phyloP scores from a whole-genome alignment of 2,113 vertebrate genomes.

The Tapirus terrestris region DNA sequence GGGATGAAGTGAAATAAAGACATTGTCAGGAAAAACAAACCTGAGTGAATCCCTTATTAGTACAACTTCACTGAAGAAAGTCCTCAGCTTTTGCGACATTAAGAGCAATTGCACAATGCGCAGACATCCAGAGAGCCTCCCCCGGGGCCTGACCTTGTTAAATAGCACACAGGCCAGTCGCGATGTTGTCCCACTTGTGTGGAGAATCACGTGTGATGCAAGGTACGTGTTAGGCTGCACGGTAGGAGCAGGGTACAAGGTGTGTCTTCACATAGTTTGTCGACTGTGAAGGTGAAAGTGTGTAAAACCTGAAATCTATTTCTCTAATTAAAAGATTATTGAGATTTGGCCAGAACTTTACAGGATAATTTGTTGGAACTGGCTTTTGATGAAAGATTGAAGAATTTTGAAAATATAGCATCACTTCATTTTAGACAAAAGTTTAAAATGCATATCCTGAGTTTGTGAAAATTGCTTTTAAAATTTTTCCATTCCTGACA shows the following conservation, averaged over 20 bases:
- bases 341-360: neutral
- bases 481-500: neutral
- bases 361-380: neutral
- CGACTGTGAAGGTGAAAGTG: neutral
- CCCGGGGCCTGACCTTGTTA: neutral
- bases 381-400: neutral
- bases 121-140: too few relatives aligned
- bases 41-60: neutral
- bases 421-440: neutral
- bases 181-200: neutral
- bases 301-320: neutral
- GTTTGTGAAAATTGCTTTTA: neutral
- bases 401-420: neutral
- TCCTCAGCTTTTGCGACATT: neutral
- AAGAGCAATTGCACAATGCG: neutral
- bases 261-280: neutral
- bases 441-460: neutral
- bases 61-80: neutral
- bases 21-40: neutral
- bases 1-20: neutral
- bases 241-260: neutral
- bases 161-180: neutral
- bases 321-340: neutral
- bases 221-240: neutral
- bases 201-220: neutral